Conservation (phyloP, 2,113 vertebrate species). For the Pelecanus crispus region DNA sequence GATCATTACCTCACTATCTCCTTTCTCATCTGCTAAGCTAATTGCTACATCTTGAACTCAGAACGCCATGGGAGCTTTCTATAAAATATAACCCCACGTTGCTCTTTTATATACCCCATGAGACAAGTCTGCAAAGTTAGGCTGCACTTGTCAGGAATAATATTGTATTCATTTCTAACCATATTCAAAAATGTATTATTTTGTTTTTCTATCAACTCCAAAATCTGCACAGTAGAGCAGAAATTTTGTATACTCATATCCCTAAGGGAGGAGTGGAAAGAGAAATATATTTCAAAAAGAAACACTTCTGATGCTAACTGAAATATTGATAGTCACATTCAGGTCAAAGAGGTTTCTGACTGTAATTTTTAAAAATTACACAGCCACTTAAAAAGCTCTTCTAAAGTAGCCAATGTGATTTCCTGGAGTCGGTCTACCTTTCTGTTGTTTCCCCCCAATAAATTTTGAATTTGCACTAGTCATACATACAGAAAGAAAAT, state of each 20-base stretch:
- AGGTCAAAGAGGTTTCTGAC: background rate
- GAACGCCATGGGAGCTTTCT: slow-evolving; percentile 17
- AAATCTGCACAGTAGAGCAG: background rate
- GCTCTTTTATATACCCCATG: slow-evolving; percentile 52
- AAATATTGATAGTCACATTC: background rate
- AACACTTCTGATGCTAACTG: background rate
- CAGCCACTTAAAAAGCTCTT: background rate
- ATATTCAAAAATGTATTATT: background rate
- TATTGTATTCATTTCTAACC: background rate
- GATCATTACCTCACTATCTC: background rate
- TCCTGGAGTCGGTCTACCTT: background rate
- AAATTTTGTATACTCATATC: background rate
- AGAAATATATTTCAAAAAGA: background rate
- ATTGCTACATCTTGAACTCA: slow-evolving; percentile 7
- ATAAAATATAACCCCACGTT: slow-evolving; percentile 40
- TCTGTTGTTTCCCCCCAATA: background rate
- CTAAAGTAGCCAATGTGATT: background rate
- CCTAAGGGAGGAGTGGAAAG: background rate
- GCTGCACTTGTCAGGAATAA: background rate
- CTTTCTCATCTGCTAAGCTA: slow-evolving; percentile 42
- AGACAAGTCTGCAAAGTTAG: background rate
- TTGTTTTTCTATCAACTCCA: background rate
- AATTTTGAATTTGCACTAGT: background rate
- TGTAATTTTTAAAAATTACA: background rate
- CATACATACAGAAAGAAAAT: background rate